Evolutionary conservation across 2,113 vertebrate species (phyloP), one percentile per base, ranked within the genome.

Genomic region (Serilophus lunatus): DNA sequence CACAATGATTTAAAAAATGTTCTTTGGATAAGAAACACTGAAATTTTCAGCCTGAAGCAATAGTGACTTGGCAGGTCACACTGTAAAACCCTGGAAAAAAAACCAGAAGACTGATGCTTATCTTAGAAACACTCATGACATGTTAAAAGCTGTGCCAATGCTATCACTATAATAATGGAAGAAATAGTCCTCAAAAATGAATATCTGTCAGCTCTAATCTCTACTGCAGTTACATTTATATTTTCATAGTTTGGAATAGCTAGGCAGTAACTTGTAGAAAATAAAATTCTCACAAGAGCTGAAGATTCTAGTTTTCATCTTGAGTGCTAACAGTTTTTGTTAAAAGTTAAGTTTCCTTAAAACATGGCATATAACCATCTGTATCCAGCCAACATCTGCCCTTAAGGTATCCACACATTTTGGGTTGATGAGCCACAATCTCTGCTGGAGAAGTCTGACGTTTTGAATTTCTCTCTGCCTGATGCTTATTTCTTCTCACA

Each of bases 101-200:
- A 28, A 0, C 1, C 0, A 28, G 42, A 72, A 69, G 44, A 84
- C 35, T 11, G 60, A 86, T 74, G 50, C 56, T 93, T 94, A 96
- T 92, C 92, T 86, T 72, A 86, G 92, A 84, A 96, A 93, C 61
- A 82, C 49, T 84, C 82, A 88, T 81, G 92, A 84, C 35, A 86
- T 6, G 45, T 61, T 88, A 86, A 92, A 96, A 93, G 69, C 40
- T 82, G 51, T 57, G 78, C 88, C 95, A 88, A 57, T 54, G 61
- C 56, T 57, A 92, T 50, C 4, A 1, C 53, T 72, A 7, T 65
- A 94, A 88, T 61, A 94, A 92, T 59, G n/a, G 59, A 86, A 81
- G 50, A 59, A 88, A 80, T 0, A 71, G 54, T 40, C 90, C 45
- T 84, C 44, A 70, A 76, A 96, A 94, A 33, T 12, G 20, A 96